Evolutionary conservation across 2,888 invertebrate genomes (phyloP).

Genomic region (Gari tellinella): DNA sequence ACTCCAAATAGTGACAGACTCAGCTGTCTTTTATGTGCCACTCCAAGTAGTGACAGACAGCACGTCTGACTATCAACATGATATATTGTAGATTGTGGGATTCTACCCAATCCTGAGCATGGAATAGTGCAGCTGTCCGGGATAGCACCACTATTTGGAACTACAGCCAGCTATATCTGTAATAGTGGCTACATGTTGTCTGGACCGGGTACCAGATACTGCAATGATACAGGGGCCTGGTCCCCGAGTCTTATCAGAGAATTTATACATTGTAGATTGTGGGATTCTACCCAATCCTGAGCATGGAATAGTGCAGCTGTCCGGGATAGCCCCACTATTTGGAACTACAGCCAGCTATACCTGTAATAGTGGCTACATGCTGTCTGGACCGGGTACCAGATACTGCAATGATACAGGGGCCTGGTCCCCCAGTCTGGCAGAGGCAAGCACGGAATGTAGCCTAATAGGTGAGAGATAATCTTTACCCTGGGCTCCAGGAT

Average conservation of each 20-base stretch:
- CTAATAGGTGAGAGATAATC: too few relatives aligned
- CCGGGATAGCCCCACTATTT: conserved; percentile 9
- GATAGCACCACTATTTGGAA: conserved; percentile 7
- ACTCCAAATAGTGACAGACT: too few relatives aligned
- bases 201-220: not conserved
- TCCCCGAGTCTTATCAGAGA: too few relatives aligned
- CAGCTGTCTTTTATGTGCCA: too few relatives aligned
- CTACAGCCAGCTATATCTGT: conserved; percentile 18
- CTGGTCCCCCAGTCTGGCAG: conserved; percentile 6
- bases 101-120: conserved; percentile 8
- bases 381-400: not conserved
- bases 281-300: conserved; percentile 8
- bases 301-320: conserved; percentile 16
- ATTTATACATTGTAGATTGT: conserved; percentile 42
- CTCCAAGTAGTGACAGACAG: too few relatives aligned
- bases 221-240: conserved; percentile 20
- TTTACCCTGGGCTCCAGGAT: too few relatives aligned
- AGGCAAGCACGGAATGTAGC: too few relatives aligned
- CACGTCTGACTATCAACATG: too few relatives aligned
- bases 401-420: conserved; percentile 10
- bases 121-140: conserved; percentile 9
- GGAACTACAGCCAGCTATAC: conserved; percentile 8
- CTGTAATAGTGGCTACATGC: conserved; percentile 23
- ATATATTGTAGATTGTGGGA: conserved; percentile 38
- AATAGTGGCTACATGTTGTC: conserved; percentile 12